These are phyloP conservation scores for Harmothoe impar DNA, from an alignment of 2,888 invertebrate species.

Conservation along the genomic window DNA sequence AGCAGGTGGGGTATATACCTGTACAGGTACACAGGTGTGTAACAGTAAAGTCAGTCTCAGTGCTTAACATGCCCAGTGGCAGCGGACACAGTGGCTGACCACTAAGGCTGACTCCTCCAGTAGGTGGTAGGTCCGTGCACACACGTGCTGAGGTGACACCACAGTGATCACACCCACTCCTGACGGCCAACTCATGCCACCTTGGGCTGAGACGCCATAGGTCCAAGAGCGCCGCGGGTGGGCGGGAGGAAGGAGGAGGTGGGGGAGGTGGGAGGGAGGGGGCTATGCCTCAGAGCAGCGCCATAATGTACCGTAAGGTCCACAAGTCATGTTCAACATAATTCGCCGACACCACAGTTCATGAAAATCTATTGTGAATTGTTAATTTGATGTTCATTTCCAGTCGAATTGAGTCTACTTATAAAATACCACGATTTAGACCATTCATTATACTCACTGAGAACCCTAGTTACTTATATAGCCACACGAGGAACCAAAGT, in stretches of 20 bases:
- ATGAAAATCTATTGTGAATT: no score
- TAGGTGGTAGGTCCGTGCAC: not conserved
- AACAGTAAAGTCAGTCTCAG: not conserved
- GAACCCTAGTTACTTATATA: not conserved
- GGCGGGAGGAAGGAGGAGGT: not conserved
- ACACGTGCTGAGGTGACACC: slow-evolving; percentile 17
- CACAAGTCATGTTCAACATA: no score
- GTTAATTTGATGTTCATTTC: no score
- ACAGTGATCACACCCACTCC: slow-evolving; percentile 32
- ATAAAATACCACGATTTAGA: no score
- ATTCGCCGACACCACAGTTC: no score
- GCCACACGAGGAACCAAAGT: not conserved
- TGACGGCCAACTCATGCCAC: slow-evolving; percentile 43
- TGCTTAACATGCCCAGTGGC: not conserved
- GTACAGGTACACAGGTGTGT: not conserved
- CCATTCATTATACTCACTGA: no score
- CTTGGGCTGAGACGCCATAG: slow-evolving; percentile 42
- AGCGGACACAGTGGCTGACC: not conserved
- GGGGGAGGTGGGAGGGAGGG: not conserved
- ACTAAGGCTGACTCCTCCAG: not conserved
- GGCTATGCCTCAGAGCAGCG: not conserved
- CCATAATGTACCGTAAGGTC: not conserved
- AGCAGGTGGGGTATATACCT: no score
- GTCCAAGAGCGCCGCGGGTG: slow-evolving; percentile 17
- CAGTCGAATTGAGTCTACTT: no score